These are phyloP conservation scores for Regulus satrapa DNA, from an alignment of 2,113 vertebrate genomes.

Conservation along the genomic window DNA sequence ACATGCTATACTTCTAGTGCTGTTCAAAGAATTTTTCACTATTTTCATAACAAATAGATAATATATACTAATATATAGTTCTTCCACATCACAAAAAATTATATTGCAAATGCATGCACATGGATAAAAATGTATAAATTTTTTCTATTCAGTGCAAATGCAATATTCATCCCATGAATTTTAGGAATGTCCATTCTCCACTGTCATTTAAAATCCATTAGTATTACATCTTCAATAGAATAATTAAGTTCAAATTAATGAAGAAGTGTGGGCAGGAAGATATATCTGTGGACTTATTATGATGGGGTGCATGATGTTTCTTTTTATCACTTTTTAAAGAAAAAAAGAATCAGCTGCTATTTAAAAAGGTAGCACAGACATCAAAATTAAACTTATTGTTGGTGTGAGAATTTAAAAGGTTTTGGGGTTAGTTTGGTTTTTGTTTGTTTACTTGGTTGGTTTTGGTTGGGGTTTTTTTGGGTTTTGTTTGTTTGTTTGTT, in stretches of 20 bases:
- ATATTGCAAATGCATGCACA: neutral
- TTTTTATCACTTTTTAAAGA: neutral
- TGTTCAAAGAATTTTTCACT: neutral
- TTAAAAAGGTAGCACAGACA: neutral
- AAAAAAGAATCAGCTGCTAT: neutral
- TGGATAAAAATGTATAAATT: neutral
- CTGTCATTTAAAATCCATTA: neutral
- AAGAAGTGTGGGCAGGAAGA: neutral
- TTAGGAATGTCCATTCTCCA: neutral
- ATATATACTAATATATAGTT: neutral
- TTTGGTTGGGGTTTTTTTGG: no score
- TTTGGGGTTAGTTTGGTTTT: no score
- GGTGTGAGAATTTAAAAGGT: neutral
- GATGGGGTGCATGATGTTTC: fast-evolving
- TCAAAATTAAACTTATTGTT: neutral
- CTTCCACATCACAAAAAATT: neutral
- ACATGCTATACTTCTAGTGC: neutral
- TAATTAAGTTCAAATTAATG: neutral
- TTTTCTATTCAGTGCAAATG: neutral
- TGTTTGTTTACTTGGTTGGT: no score
- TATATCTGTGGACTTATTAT: neutral
- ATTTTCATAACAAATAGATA: neutral
- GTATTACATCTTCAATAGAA: neutral
- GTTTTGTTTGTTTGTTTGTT: no score
- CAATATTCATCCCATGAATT: neutral